Conservation (phyloP, 2,113 vertebrate genomes). For the Entelurus aequoreus region DNA sequence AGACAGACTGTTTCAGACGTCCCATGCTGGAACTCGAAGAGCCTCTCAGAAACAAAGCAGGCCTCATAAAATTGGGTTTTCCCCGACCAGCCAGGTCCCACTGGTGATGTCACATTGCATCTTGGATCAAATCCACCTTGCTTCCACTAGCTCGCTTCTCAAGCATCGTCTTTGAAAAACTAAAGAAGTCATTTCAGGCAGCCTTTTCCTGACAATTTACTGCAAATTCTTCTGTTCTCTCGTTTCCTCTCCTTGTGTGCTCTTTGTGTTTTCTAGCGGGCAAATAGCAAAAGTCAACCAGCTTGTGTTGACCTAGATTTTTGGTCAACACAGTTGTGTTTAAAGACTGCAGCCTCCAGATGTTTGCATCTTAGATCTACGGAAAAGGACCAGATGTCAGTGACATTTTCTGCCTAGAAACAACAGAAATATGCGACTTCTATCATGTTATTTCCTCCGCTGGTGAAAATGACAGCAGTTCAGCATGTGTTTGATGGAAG, state of each 20-base stretch:
- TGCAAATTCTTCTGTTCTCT: conserved; percentile 1
- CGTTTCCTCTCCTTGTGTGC: conserved; percentile 6
- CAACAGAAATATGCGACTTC: conserved; percentile 28
- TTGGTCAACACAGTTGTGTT: conserved; percentile 29
- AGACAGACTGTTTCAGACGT: conserved; percentile 9
- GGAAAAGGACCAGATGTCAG: conserved; percentile 56
- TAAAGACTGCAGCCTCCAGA: conserved; percentile 47
- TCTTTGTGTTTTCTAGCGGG: conserved; percentile 15
- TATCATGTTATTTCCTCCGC: conserved; percentile 40
- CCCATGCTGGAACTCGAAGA: neutral
- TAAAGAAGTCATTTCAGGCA: neutral
- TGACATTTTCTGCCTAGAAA: conserved; percentile 30
- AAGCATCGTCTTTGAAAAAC: conserved; percentile 1
- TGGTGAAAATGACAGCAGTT: conserved; percentile 45
- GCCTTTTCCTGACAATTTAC: neutral
- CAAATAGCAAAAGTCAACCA: conserved; percentile 22
- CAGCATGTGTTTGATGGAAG: conserved; percentile 37
- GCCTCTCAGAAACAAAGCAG: conserved; percentile 38
- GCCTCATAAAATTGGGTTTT: conserved; percentile 35
- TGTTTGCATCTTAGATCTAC: conserved; percentile 49
- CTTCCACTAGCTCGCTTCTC: conserved; percentile 4
- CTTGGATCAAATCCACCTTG: conserved; percentile 27
- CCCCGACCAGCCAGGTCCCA: conserved; percentile 36
- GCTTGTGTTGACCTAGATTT: conserved; percentile 41
- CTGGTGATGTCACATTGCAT: conserved; percentile 24